Evolutionary conservation across 30 jellyfish, hydroid and myxozoan species (phyloP).

Genomic region (Turritopsis rubra): DNA sequence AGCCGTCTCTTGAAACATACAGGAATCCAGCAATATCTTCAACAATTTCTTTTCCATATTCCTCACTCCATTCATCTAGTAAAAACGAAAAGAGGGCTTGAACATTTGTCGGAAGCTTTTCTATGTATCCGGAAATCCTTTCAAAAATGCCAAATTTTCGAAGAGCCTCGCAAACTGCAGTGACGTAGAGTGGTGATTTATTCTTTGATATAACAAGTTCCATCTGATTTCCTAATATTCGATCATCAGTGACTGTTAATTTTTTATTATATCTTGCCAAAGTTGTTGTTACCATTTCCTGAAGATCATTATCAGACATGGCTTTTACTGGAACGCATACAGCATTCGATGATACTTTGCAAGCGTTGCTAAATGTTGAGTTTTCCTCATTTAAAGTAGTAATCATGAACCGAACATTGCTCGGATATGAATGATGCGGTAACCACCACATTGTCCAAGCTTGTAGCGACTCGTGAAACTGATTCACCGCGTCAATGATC

Average conservation of each 20-base stretch:
- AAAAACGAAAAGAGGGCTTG: not conserved
- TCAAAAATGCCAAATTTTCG: slow-evolving; percentile 3
- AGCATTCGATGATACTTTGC: slow-evolving; percentile 4
- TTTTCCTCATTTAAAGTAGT: not conserved
- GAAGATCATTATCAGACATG: not conserved
- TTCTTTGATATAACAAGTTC: not conserved
- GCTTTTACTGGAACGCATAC: not conserved
- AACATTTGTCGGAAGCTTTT: not conserved
- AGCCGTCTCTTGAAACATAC: slow-evolving; percentile 9
- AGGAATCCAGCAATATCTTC: slow-evolving; percentile 13
- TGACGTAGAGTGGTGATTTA: not conserved
- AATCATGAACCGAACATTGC: not conserved
- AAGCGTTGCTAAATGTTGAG: not conserved
- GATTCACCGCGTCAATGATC: slow-evolving; percentile 8
- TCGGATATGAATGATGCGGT: not conserved
- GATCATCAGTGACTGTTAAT: not conserved
- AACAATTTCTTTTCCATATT: not conserved
- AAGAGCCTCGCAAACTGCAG: slow-evolving; percentile 5
- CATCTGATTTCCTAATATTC: slow-evolving; percentile 9
- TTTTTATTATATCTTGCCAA: not conserved
- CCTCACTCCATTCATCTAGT: slow-evolving; percentile 3
- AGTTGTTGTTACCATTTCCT: slow-evolving; percentile 1
- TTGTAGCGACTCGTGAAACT: not conserved
- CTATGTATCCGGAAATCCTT: not conserved
- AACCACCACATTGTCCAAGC: slow-evolving; percentile 17